Evolutionary conservation across 2,113 vertebrate genomes (phyloP).

Genomic region (Regulus satrapa): DNA sequence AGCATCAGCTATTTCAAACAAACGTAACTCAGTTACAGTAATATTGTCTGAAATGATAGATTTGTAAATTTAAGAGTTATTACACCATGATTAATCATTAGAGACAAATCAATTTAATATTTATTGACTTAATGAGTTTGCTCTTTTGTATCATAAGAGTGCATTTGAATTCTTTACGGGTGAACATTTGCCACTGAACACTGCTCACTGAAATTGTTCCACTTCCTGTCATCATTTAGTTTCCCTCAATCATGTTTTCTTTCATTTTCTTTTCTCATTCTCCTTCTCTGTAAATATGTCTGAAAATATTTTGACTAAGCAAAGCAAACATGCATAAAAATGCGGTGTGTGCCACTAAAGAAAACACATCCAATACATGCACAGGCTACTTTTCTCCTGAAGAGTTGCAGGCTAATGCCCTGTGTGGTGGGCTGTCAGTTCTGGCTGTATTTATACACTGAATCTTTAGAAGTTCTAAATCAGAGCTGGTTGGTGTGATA

Average conservation of each 20-base stretch:
- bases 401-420: neutral
- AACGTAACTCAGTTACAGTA: neutral
- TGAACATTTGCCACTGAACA: neutral
- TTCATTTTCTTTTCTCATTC: neutral
- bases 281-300: neutral
- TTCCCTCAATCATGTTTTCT: neutral
- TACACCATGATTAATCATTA: neutral
- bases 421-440: neutral
- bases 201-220: neutral
- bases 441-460: neutral
- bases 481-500: neutral
- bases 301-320: neutral
- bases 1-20: neutral
- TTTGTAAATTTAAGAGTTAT: neutral
- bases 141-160: neutral
- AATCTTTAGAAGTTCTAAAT: neutral
- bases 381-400: neutral
- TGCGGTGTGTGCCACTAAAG: neutral
- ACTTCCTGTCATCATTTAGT: neutral
- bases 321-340: neutral
- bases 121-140: neutral
- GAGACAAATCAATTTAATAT: neutral
- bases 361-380: neutral
- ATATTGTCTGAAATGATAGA: neutral
- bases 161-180: neutral